These are phyloP conservation scores for Protula sp. DNA, from an alignment of 2,888 invertebrate genomes.

Conservation along the genomic window DNA sequence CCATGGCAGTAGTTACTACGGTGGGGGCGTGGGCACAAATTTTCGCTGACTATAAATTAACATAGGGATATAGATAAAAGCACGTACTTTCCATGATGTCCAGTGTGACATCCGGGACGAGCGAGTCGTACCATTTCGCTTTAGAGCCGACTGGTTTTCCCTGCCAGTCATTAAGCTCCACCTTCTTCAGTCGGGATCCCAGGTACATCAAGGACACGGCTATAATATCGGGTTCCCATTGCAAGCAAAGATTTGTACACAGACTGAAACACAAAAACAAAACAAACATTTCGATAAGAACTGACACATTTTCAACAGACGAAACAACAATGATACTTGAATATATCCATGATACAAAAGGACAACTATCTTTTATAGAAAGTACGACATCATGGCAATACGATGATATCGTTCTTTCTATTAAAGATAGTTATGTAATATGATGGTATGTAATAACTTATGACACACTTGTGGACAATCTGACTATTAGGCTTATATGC, in stretches of 20 bases:
- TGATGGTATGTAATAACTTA: too few species aligned
- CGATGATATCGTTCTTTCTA: too few species aligned
- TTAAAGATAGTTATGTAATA: too few species aligned
- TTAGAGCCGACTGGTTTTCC: slow-evolving; percentile 65
- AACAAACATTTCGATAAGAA: slow-evolving; percentile 1
- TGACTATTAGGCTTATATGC: too few species aligned
- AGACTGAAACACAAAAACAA: slow-evolving; percentile 60
- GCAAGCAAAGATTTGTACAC: slow-evolving; percentile 90
- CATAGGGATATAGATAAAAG: too few species aligned
- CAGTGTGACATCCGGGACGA: slow-evolving; percentile 89
- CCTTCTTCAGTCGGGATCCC: slow-evolving; percentile 91
- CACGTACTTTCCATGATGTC: slow-evolving; percentile 75
- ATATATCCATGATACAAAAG: background rate
- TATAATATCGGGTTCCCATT: slow-evolving; percentile 96
- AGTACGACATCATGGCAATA: slow-evolving; percentile 1
- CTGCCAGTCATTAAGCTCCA: slow-evolving; percentile 88
- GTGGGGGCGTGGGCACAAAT: too few species aligned
- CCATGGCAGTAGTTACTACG: too few species aligned
- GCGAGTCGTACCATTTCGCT: slow-evolving; percentile 91
- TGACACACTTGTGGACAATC: too few species aligned
- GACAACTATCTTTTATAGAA: too few species aligned
- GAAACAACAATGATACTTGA: background rate
- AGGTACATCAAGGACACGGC: slow-evolving; percentile 96
- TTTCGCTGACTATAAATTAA: too few species aligned
- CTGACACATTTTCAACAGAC: background rate